Base-by-base conservation (phyloP, 2,113 vertebrate species). In the Pachypanchax playfairii region DNA sequence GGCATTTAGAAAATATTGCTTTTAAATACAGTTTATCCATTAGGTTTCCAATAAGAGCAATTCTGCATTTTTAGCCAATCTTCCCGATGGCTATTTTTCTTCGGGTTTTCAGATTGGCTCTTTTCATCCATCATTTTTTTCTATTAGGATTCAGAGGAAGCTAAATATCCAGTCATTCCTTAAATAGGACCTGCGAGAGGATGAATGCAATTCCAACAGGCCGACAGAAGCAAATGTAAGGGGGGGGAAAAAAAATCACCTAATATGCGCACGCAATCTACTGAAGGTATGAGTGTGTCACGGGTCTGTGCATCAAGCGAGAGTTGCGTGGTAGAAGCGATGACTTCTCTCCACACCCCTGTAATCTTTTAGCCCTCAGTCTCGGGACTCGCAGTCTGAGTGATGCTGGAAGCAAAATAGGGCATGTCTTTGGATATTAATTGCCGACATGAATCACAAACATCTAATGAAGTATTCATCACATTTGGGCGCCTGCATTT, bases 161-260 rank as follows among this genome's bases (percentile, higher is more conserved):
- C 73, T 77, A 70, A 79, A 70, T 51, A 75, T 51, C 50, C 62
- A 8, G 28, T 66, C 76, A 68, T 80, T 84, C 61, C 74, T 64
- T 73, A 75, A 88, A 88, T 74, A 65, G 75, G 70, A 70, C 63
- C 75, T 78, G 63, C 52, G 65, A 72, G 49, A 80, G 46, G 60
- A 65, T 79, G 62, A 80, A 75, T 79, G 70, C 66, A 61, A 79
- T 81, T 84, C 58, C 61, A 82, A 57, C 39, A 57, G 63, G 66
- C 56, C 73, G 74, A 65, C 67, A 65, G 80, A 44, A 66, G 54
- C 9, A 3, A 72, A n/a, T n/a, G n/a, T n/a, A n/a, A n/a, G n/a
- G n/a, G n/a, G 54, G 14, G 11, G 42, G 42, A 51, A 66, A 62
- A 66, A 76, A 71, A 57, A 22, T 5, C 36, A 20, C 57, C 76